These are phyloP conservation scores for Unio pictorum DNA, from an alignment of 2,888 invertebrate species.

Conservation along the genomic window DNA sequence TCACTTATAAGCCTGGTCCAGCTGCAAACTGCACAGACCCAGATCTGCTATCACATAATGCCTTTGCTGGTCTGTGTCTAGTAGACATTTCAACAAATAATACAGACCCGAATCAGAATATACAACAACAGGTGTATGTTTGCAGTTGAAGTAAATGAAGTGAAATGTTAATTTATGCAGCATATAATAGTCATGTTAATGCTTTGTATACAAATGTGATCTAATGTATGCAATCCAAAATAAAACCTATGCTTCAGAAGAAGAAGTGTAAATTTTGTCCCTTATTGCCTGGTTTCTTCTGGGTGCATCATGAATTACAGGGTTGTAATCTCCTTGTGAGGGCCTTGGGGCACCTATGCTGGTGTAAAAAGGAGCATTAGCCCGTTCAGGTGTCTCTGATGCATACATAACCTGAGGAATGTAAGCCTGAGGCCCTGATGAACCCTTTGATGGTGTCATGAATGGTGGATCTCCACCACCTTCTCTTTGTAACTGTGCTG, in stretches of 20 bases:
- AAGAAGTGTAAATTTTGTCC: slow-evolving; percentile 37
- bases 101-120: too few species aligned
- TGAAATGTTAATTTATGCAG: too few species aligned
- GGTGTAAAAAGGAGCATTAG: slow-evolving; percentile 55
- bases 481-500: slow-evolving; percentile 33
- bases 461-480: slow-evolving; percentile 46
- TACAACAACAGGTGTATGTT: too few species aligned
- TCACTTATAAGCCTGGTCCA: too few species aligned
- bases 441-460: slow-evolving; percentile 39
- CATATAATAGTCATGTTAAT: too few species aligned
- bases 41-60: too few species aligned
- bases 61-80: too few species aligned
- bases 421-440: slow-evolving; percentile 8
- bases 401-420: slow-evolving; percentile 18
- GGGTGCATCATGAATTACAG: slow-evolving; percentile 45
- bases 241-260: slow-evolving; percentile 12
- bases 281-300: slow-evolving; percentile 37
- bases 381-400: slow-evolving; percentile 39
- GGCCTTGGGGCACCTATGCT: slow-evolving; percentile 13
- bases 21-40: too few species aligned
- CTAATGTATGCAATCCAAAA: too few species aligned
- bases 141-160: too few species aligned
- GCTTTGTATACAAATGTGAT: too few species aligned
- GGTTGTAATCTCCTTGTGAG: slow-evolving; percentile 14
- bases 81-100: too few species aligned